Evolutionary conservation across 1,140 invertebrate species (phyloP).

Genomic region (Drosophila tropicalis): DNA sequence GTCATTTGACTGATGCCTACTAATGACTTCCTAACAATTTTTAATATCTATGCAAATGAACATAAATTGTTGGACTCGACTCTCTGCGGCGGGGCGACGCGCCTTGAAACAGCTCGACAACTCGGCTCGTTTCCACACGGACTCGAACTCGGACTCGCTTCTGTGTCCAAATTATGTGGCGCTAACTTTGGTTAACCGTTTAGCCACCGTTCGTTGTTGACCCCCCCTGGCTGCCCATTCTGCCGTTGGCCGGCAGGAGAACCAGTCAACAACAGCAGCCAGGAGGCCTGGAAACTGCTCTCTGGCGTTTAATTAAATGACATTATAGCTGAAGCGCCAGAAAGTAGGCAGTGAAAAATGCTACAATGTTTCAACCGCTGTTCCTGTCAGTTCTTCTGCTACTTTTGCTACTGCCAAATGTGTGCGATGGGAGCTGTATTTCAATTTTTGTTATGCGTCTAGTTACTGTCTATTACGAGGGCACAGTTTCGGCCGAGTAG

Average conservation of each 20-base stretch:
- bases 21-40: conserved; percentile 82
- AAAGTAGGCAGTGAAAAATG: conserved; percentile 70
- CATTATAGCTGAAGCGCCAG: conserved; percentile 64
- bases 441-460: conserved; percentile 72
- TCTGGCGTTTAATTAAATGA: conserved; percentile 81
- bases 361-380: conserved; percentile 45
- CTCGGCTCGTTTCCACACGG: background rate
- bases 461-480: conserved; percentile 56
- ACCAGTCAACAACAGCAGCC: conserved; percentile 35
- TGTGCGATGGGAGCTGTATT: conserved; percentile 74
- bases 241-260: conserved; percentile 22
- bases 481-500: conserved; percentile 5
- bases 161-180: conserved; percentile 50
- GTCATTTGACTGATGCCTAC: conserved; percentile 81
- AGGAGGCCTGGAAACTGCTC: conserved; percentile 63
- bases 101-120: background rate
- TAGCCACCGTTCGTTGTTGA: conserved; percentile 60
- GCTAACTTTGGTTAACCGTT: conserved; percentile 76
- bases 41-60: conserved; percentile 82
- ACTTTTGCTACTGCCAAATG: conserved; percentile 41
- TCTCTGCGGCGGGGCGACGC: conserved; percentile 13
- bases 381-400: conserved; percentile 31
- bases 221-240: conserved; percentile 20
- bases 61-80: conserved; percentile 73
- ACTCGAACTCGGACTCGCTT: background rate